These are phyloP conservation scores for Bucco capensis DNA, from an alignment of 2,113 vertebrate genomes.

Conservation along the genomic window DNA sequence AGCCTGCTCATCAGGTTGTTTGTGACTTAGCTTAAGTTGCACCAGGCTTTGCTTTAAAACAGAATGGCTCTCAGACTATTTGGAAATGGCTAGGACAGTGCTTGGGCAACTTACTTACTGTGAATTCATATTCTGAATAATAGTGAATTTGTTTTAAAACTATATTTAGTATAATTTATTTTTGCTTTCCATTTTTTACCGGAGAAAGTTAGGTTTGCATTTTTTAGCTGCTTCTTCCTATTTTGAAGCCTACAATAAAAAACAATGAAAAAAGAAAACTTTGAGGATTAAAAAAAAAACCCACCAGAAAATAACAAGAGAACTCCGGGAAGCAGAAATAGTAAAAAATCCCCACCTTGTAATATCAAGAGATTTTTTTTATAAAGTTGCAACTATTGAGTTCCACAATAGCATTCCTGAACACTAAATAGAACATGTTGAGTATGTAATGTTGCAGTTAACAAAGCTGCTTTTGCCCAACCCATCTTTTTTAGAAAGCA, in stretches of 20 bases:
- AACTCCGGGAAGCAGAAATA: background rate
- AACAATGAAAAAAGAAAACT: background rate
- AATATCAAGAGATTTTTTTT: background rate
- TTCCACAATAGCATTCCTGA: background rate
- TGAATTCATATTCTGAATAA: background rate
- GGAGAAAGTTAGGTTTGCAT: background rate
- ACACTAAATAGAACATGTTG: background rate
- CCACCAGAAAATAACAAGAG: background rate
- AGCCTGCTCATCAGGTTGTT: background rate
- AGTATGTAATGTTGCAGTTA: background rate
- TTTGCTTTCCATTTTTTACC: background rate
- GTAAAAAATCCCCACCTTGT: rapidly evolving
- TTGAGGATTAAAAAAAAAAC: too few species aligned
- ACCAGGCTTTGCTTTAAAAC: background rate
- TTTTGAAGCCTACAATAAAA: background rate
- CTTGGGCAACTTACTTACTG: background rate
- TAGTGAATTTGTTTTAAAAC: background rate
- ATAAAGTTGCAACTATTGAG: background rate
- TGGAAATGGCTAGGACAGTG: background rate
- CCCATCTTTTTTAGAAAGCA: background rate
- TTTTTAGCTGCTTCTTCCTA: background rate
- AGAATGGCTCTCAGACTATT: background rate
- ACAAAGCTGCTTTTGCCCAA: background rate
- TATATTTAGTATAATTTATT: background rate
- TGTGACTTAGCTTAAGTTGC: background rate